Base-by-base conservation (phyloP, 2,113 vertebrate genomes). In the Muntiacus muntjak region DNA sequence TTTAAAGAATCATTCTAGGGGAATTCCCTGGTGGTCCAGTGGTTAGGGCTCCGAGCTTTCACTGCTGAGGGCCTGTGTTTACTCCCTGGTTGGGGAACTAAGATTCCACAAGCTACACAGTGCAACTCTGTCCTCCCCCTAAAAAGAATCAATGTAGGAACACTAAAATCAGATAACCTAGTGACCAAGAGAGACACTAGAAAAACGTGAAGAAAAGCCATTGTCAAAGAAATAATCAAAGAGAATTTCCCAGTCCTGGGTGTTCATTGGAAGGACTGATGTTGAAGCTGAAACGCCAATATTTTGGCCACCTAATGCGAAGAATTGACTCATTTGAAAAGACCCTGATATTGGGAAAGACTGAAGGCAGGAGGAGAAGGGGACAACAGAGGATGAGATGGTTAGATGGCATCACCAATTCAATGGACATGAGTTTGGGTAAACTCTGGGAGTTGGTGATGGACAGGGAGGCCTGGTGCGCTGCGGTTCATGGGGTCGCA, bases 141-240 rank as follows among this genome's bases (percentile, higher is more conserved):
- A 45, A 45, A 78, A 78, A 26, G 74, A 78, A 45, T 45, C 74
- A 78, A 5, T 78, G 25, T 45, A 78, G 40, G 25, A 87, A 19
- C 60, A 47, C 67, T 87, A 81, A 90, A 76, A 47, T 47, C 43
- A 79, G 58, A 94, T 7, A 36, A 45, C 21, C 21, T 52, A n/a
- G n/a, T 28, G 58, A n/a, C 23, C 30, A 33, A 79, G 15, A 67
- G n/a, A 76, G 7, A 58, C 50, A 74, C 21, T 7, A 78, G 25
- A 19, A 40, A 89, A 86, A 91, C 40, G 17, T 6, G 30, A 50
- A 91, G n/a, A 58, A 19, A 89, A 60, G 43, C 25, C 13, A n/a
- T 45, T 64, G 30, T 58, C n/a, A 92, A 85, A 71, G 50, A 94
- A 86, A 60, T 74, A 86, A 93, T 45, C 50, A 30, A 90, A 97